Evolutionary conservation across 1,140 invertebrate species (phyloP), one percentile per base, ranked within the genome.

Genomic region (Drosophila azteca): DNA sequence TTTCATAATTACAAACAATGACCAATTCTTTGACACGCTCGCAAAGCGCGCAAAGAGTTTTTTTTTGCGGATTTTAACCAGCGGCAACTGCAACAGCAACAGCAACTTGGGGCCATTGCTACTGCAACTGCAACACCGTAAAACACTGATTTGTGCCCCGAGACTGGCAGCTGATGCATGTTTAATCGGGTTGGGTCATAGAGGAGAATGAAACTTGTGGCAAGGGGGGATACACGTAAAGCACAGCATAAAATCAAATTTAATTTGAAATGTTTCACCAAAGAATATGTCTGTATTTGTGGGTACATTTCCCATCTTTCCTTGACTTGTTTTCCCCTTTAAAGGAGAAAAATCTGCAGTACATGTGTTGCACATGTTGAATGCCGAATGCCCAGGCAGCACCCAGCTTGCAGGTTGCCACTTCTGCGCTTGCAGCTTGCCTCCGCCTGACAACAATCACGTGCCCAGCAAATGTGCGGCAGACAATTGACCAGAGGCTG

Each of bases 1-100:
- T 88, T 89, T 88, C 79, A 88, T 88, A 88, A 88, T 88, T 88
- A 88, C 84, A 75, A 88, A 89, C 83, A 88, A 88, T 88, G 83
- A 88, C 79, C 83, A 88, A 88, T 89, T 88, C 83, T 88, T 88
- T 88, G 83, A 88, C 83, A 88, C 83, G 83, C 83, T 88, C 81
- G 83, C 78, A 87, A 85, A 79, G 79, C 81, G 78, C 81, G 69
- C 78, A 82, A 87, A 78, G 9, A 13, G 75, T 82, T 87, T 85
- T 82, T 84, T 84, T 74, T 53, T 39, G 4, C 3, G 65, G 51
- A 69, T 69, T 80, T 87, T 81, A 81, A 85, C 82, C 82, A 87
- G 78, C 78, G 82, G 82, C 77, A 79, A 80, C 66, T 77, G 68
- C 67, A 58, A 35, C 55, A 35, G 68, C 67, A 58, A 35, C 55